Percentiles rank a stretch among this genome's conserved stretches.
phyloP scores from a whole-genome alignment of 2,888 invertebrate species.

The Dermolepida albohirtum region DNA sequence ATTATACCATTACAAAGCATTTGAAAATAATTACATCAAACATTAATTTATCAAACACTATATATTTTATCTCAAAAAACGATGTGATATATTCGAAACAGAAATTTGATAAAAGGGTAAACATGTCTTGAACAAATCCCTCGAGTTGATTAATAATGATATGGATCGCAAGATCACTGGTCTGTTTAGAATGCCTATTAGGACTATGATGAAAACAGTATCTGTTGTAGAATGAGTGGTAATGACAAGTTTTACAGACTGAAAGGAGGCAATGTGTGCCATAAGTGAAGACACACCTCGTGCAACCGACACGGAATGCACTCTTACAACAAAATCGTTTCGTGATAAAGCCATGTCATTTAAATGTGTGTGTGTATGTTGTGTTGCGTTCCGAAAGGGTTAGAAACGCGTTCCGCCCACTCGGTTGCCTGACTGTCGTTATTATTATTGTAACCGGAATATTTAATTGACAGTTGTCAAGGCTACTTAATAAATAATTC shows the following conservation, averaged over 20 bases:
- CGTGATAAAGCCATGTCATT: conserved; percentile 28
- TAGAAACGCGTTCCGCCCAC: conserved; percentile 36
- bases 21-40: no score
- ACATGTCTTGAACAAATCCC: conserved; percentile 17
- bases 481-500: conserved; percentile 38
- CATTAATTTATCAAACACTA: no score
- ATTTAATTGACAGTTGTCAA: conserved; percentile 39
- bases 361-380: conserved; percentile 20
- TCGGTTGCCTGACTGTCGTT: conserved; percentile 35
- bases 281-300: conserved; percentile 17
- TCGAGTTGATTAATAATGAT: conserved; percentile 41
- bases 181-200: conserved; percentile 20
- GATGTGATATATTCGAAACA: no score
- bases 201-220: conserved; percentile 35
- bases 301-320: conserved; percentile 6
- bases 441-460: conserved; percentile 38
- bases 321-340: conserved; percentile 26
- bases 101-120: conserved; percentile 11
- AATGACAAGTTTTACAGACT: conserved; percentile 22
- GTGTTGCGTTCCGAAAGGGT: conserved; percentile 31
- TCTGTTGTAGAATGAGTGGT: conserved; percentile 27
- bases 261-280: background rate
- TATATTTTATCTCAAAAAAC: no score
- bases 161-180: conserved; percentile 23
- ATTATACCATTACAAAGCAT: no score